A percentile compares a stretch with the other conserved stretches of the same genome.
Conservation (phyloP, 2,113 vertebrate genomes). For the Amphiprion ocellaris region DNA sequence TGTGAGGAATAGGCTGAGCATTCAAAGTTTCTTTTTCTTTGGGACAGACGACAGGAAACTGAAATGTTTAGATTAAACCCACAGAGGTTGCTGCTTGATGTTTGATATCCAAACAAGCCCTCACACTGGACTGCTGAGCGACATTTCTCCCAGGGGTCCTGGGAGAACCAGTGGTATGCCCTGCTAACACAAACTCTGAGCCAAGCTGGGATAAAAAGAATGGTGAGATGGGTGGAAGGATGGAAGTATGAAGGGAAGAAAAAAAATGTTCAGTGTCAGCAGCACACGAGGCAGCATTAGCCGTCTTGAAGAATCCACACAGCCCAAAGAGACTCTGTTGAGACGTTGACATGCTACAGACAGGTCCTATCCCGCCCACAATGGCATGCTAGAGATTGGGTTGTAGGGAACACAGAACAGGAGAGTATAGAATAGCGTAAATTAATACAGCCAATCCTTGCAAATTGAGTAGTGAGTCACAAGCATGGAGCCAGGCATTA, state of each 20-base stretch:
- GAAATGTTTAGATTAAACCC: slow-evolving; percentile 76
- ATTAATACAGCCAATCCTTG: slow-evolving; percentile 53
- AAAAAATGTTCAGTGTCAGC: slow-evolving; percentile 71
- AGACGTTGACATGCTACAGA: slow-evolving; percentile 57
- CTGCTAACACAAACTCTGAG: slow-evolving; percentile 63
- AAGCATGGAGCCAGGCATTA: slow-evolving; percentile 57
- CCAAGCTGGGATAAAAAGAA: slow-evolving; percentile 60
- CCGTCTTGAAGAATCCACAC: slow-evolving; percentile 53
- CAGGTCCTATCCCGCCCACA: slow-evolving; percentile 62
- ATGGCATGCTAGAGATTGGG: slow-evolving; percentile 47
- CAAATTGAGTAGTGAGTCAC: slow-evolving; percentile 63
- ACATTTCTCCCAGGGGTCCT: slow-evolving; percentile 68
- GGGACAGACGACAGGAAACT: slow-evolving; percentile 73
- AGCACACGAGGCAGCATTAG: slow-evolving; percentile 62
- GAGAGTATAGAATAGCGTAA: slow-evolving; percentile 12
- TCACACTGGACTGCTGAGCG: slow-evolving; percentile 55
- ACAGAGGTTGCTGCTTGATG: slow-evolving; percentile 72
- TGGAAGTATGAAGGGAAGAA: slow-evolving; percentile 53
- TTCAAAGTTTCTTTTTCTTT: background rate
- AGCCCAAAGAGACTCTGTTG: slow-evolving; percentile 59
- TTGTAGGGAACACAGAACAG: slow-evolving; percentile 44
- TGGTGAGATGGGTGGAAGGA: slow-evolving; percentile 43
- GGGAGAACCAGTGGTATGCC: slow-evolving; percentile 66
- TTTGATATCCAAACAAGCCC: slow-evolving; percentile 82
- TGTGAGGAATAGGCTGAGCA: slow-evolving; percentile 14